Evolutionary conservation across 2,113 vertebrate genomes (phyloP).

Genomic region (Sula dactylatra): DNA sequence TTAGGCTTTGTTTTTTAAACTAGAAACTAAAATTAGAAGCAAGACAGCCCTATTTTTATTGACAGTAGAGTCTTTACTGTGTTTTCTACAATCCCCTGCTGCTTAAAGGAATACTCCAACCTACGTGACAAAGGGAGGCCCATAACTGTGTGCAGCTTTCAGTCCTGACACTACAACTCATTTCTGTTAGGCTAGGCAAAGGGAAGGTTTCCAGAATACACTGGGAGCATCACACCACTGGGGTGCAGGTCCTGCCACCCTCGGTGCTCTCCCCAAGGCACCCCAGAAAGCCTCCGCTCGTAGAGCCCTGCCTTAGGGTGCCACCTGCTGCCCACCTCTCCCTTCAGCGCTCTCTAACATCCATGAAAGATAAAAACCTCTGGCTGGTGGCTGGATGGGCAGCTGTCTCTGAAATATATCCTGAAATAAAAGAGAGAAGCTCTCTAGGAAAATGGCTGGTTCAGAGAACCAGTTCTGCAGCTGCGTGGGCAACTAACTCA

Average conservation of each 20-base stretch:
- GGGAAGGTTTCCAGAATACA: not conserved
- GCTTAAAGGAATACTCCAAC: not conserved
- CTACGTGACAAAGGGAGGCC: not conserved
- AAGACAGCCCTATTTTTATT: not conserved
- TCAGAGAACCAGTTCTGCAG: not conserved
- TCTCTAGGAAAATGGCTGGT: not conserved
- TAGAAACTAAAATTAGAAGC: not conserved
- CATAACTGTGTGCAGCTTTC: not conserved
- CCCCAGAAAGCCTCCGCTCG: not conserved
- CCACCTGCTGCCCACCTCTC: slow-evolving; percentile 17
- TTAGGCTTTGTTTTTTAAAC: not conserved
- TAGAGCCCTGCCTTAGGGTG: not conserved
- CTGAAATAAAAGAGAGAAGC: not conserved
- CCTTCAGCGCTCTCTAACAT: not conserved
- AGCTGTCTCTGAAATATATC: not conserved
- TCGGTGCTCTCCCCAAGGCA: accelerated
- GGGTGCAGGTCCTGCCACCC: not conserved
- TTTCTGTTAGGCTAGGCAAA: not conserved
- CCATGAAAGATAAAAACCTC: not conserved
- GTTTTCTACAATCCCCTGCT: not conserved
- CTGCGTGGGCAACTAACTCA: not conserved
- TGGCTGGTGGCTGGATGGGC: not conserved
- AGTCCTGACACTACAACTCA: not conserved
- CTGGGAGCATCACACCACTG: not conserved
- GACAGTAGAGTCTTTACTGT: not conserved